phyloP scores from a whole-genome alignment of 2,888 invertebrate genomes.

The Drosophila histrio region DNA sequence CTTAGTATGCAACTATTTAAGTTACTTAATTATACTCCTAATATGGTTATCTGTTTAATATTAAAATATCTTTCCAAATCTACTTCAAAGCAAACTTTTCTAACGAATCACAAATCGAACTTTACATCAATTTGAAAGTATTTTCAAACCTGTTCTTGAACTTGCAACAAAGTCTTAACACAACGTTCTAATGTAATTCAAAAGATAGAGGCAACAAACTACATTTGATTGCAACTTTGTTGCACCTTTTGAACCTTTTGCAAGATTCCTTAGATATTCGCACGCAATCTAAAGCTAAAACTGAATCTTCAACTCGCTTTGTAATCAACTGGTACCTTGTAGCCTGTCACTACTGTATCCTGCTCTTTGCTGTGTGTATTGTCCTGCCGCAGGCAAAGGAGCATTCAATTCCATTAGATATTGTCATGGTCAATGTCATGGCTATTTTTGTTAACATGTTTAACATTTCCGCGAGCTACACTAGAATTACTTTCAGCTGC shows the following conservation, averaged over 20 bases:
- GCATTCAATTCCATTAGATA: slow-evolving; percentile 32
- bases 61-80: not conserved
- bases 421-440: slow-evolving; percentile 21
- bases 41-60: not conserved
- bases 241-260: not conserved
- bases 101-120: not conserved
- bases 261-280: not conserved
- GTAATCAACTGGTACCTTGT: slow-evolving; percentile 51
- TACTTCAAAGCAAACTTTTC: not conserved
- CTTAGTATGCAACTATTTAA: no score
- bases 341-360: slow-evolving; percentile 6
- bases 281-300: not conserved
- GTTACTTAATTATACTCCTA: not conserved
- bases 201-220: not conserved
- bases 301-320: not conserved
- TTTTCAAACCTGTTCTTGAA: not conserved
- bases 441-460: slow-evolving; percentile 37
- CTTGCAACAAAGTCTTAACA: not conserved
- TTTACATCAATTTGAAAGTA: not conserved
- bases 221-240: slow-evolving; percentile 9
- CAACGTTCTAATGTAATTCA: not conserved
- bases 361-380: slow-evolving; percentile 1
- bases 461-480: slow-evolving; percentile 67
- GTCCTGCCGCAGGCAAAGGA: slow-evolving; percentile 23
- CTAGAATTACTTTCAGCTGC: slow-evolving; percentile 61